Base-by-base conservation (phyloP, 2,888 invertebrate species). In the Drosophila kambysellisi region DNA sequence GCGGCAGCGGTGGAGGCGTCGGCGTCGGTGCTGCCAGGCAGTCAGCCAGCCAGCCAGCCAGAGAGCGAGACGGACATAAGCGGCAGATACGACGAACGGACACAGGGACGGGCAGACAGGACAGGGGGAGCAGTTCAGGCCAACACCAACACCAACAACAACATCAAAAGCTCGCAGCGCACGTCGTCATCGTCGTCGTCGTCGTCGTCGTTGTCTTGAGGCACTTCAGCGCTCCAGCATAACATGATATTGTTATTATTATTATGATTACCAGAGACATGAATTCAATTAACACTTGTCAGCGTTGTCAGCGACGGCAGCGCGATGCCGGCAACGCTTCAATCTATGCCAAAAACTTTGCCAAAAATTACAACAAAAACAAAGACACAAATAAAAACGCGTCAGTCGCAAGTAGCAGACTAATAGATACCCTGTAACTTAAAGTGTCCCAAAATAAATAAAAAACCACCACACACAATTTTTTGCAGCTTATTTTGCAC, bases 271-370 rank as follows among this genome's bases (percentile, higher is more conserved):
- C 90, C 90, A 81, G 91, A 89, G 91, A 91, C 92, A 92, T 92
- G 92, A 92, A 92, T 92, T 92, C 91, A 92, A 92, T 92, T 92
- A 92, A 92, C 91, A 92, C 91, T 92, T 92, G 92, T 91, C 92
- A 91, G 91, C 66, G 81, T 75, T 87, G 88, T 88, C 90, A 89
- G 85, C 76, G 70, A 70, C 80, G 65, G 61, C 69, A 58, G 53
- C 57, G n/a, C 70, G 61, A n/a, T 64, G 43, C 50, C 75, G 53
- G 66, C 69, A 77, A 65, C 65, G 74, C 79, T 82, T 82, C 75
- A 72, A 78, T 82, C 79, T 80, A 82, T 74, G 82, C 75, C 81
- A 77, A 81, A 77, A 35, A 59, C 35, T 48, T 33, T 35, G 62
- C 61, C 53, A 77, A 79, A 64, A 74, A 53, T 25, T 37, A 39